These are phyloP conservation scores for Leucophenga varia DNA, from an alignment of 1,140 invertebrate genomes.

Conservation along the genomic window DNA sequence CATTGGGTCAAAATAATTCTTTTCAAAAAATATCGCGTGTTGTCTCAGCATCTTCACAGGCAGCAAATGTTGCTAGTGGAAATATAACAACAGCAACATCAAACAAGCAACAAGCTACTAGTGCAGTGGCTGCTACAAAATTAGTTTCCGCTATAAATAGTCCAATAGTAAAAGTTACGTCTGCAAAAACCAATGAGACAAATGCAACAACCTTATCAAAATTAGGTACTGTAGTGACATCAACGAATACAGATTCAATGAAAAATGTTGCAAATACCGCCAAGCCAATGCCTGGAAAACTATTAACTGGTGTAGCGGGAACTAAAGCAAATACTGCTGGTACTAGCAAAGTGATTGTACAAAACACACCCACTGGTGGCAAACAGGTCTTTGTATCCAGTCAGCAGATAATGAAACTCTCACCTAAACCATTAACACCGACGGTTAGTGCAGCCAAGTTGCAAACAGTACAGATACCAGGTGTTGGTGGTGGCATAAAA, in stretches of 20 bases:
- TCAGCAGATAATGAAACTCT: conserved; percentile 45
- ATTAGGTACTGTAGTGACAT: not conserved
- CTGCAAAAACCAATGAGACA: too few relatives aligned
- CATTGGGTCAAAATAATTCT: too few relatives aligned
- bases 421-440: conserved; percentile 26
- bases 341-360: conserved; percentile 37
- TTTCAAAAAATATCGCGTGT: too few relatives aligned
- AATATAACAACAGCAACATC: too few relatives aligned
- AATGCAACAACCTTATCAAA: not conserved
- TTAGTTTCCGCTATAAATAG: too few relatives aligned
- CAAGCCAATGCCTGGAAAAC: too few relatives aligned
- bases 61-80: conserved; percentile 1
- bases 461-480: conserved; percentile 38
- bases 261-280: conserved; percentile 1
- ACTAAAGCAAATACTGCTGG: too few relatives aligned
- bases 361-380: conserved; percentile 25
- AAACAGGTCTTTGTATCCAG: conserved; percentile 43
- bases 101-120: too few relatives aligned
- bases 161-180: too few relatives aligned
- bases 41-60: too few relatives aligned
- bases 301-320: too few relatives aligned
- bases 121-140: too few relatives aligned
- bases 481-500: conserved; percentile 43
- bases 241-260: not conserved
- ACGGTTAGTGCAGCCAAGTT: conserved; percentile 11